Conservation (phyloP, 2,797 vertebrate genomes). For the Sphenopsis melanotis region DNA sequence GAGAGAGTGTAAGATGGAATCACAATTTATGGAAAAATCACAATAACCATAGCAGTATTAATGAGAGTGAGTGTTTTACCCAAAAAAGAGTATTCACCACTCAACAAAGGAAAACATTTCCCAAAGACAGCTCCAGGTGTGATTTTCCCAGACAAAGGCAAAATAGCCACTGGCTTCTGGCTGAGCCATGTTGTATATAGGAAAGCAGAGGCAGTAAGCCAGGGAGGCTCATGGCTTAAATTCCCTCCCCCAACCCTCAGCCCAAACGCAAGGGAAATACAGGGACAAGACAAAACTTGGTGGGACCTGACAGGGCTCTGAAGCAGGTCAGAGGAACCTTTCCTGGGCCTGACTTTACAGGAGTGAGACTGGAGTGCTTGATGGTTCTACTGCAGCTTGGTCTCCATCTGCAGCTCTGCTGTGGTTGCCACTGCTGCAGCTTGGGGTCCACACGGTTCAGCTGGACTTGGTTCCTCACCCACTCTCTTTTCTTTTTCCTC, state of each 20-base stretch:
- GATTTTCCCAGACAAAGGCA: neutral
- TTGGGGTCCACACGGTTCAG: accelerated
- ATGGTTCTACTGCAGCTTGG: accelerated
- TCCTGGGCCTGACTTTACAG: neutral
- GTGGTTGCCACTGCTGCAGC: neutral
- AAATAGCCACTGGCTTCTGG: neutral
- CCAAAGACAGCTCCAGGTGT: too few relatives aligned
- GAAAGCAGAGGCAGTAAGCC: neutral
- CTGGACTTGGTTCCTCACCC: accelerated
- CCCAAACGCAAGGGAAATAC: neutral
- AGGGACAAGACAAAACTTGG: neutral
- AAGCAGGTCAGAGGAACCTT: neutral
- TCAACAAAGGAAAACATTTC: neutral
- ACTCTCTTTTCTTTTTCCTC: neutral
- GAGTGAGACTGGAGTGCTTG: neutral
- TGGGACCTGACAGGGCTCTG: neutral
- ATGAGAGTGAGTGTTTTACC: neutral
- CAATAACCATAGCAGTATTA: neutral
- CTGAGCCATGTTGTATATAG: neutral
- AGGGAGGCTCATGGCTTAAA: neutral
- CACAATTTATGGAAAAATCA: neutral
- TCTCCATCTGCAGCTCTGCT: neutral
- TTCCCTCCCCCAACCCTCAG: neutral
- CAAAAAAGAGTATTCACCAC: neutral
- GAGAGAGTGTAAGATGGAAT: neutral